Evolutionary conservation across 2,888 invertebrate genomes (phyloP).

Genomic region (Andrena haemorrhoa): DNA sequence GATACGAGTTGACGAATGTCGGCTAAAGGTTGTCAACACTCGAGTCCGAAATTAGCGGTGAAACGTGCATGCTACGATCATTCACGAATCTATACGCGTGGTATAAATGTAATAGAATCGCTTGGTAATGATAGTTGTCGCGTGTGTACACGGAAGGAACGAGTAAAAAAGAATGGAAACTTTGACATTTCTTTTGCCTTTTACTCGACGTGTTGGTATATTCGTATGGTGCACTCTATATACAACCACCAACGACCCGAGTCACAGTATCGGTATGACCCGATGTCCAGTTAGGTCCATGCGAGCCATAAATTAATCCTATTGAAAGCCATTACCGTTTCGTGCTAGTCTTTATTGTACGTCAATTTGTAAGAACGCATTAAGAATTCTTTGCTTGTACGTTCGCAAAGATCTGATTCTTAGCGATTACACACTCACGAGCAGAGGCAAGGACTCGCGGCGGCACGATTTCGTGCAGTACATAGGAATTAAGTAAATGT

Average conservation of each 20-base stretch:
- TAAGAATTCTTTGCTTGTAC: conserved; percentile 64
- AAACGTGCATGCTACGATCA: background rate
- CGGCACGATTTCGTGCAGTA: conserved; percentile 33
- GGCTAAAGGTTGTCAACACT: conserved; percentile 4
- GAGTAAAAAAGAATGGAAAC: background rate
- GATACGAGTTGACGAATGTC: conserved; percentile 1
- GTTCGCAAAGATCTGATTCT: conserved; percentile 42
- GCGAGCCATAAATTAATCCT: conserved; percentile 75
- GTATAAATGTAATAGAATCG: background rate
- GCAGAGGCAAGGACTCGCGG: conserved; percentile 12
- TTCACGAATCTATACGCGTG: background rate
- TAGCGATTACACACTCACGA: background rate
- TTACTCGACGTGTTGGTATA: background rate
- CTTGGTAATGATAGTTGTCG: conserved; percentile 3
- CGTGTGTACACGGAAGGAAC: too few relatives aligned
- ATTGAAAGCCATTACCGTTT: conserved; percentile 76
- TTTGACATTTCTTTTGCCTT: background rate
- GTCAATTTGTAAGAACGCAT: conserved; percentile 73
- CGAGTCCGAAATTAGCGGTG: background rate
- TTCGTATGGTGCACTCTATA: conserved; percentile 8
- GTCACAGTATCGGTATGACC: conserved; percentile 43
- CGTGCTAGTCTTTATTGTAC: conserved; percentile 75
- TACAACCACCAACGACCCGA: conserved; percentile 29
- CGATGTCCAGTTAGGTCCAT: conserved; percentile 49
- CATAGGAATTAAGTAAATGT: background rate